A percentile compares a stretch with the other conserved stretches of the same genome.
These are phyloP conservation scores for Dexiosoma caninum DNA, from an alignment of 2,888 invertebrate genomes.

Conservation along the genomic window DNA sequence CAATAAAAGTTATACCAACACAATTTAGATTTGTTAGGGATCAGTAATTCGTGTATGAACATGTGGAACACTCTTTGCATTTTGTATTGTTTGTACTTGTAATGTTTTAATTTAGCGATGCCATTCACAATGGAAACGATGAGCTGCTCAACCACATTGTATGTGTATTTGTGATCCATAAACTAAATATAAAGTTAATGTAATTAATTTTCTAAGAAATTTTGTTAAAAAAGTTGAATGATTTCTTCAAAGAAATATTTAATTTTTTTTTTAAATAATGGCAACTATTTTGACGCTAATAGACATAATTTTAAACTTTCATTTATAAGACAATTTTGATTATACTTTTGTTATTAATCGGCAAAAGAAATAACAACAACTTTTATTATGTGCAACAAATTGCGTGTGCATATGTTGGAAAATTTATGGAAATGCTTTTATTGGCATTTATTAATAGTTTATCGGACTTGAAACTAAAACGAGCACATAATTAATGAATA, in stretches of 20 bases:
- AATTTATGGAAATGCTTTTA: slow-evolving; percentile 1
- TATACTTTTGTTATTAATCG: neutral
- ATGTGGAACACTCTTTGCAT: neutral
- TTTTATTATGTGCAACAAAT: neutral
- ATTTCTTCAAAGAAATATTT: neutral
- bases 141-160: neutral
- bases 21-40: too few species aligned
- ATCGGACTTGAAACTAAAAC: neutral
- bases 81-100: too few species aligned
- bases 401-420: neutral
- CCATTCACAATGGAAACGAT: neutral
- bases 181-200: neutral
- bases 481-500: neutral
- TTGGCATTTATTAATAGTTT: slow-evolving; percentile 28
- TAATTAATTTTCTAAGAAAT: neutral
- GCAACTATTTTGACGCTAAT: slow-evolving; percentile 7
- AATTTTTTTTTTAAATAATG: neutral
- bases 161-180: neutral
- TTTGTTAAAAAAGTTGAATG: neutral
- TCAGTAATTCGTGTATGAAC: too few species aligned
- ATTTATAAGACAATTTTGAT: neutral
- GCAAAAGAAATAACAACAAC: neutral
- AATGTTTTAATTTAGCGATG: too few species aligned
- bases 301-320: neutral
- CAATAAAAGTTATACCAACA: too few species aligned